These are phyloP conservation scores for Drymonia ruficornis DNA, from an alignment of 2,888 invertebrate species.

Conservation along the genomic window DNA sequence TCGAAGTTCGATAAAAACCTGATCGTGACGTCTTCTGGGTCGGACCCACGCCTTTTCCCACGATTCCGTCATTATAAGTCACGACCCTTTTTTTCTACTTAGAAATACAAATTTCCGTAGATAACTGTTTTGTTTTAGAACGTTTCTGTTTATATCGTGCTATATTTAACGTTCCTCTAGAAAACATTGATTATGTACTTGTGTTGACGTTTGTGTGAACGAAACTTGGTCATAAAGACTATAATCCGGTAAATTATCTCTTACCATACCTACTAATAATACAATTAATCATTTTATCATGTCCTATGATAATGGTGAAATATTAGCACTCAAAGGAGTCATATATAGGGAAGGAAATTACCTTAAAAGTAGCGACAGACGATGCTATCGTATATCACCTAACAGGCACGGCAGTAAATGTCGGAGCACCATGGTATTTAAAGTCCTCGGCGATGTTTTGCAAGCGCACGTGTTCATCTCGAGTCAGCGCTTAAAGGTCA, in stretches of 20 bases:
- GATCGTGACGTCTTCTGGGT: constrained; percentile 56
- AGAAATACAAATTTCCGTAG: constrained; percentile 34
- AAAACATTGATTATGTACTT: not conserved
- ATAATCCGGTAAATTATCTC: not conserved
- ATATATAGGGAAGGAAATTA: not conserved
- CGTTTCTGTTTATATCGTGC: not conserved
- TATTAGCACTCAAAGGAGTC: too few species aligned
- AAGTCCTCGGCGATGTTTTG: constrained; percentile 48
- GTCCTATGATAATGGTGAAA: too few species aligned
- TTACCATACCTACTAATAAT: not conserved
- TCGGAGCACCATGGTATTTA: constrained; percentile 47
- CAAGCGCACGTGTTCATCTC: constrained; percentile 61
- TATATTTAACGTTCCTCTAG: not conserved
- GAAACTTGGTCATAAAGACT: not conserved
- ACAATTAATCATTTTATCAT: not conserved
- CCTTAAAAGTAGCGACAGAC: not conserved
- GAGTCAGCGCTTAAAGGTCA: constrained; percentile 65
- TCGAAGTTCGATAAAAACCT: constrained; percentile 59
- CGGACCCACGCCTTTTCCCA: constrained; percentile 65
- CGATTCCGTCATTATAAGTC: constrained; percentile 58
- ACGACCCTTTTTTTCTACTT: constrained; percentile 48
- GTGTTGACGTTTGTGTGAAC: not conserved
- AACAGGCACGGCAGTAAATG: constrained; percentile 40
- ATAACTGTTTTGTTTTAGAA: constrained; percentile 33
- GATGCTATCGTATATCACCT: constrained; percentile 2